Base-by-base conservation (phyloP, 2,797 vertebrate genomes). In the Atherinosoma microstoma region DNA sequence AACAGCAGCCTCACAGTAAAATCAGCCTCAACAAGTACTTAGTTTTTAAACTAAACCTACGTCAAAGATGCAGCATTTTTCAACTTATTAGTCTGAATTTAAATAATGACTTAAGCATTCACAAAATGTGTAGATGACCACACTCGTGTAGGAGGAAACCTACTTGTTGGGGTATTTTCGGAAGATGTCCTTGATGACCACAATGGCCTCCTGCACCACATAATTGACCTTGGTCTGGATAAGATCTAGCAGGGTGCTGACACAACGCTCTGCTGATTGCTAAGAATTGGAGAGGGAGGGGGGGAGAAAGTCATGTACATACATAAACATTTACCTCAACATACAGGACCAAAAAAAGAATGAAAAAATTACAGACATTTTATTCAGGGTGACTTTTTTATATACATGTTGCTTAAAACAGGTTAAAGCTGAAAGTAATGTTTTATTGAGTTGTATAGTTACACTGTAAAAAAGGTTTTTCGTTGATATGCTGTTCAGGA, bases 91-190 rank as follows among this genome's bases (percentile, higher is more conserved):
- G 5, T 30, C 16, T 40, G 20, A 32, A 36, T n/a, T 51, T 40
- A 16, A 57, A 59, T 2, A 32, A 40, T 1, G 24, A 30, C 67
- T 24, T 15, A 58, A 58, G 13, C 6, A 13, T 57, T 35, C 6
- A 27, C 6, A 66, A 32, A 58, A 62, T 34, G n/a, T 32, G 10
- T 24, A 49, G 3, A 60, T 20, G 1, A 40, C 0, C 1, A 36
- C 40, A 70, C 18, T 22, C 29, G 38, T 4, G 6, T 30, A 9
- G 4, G 4, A 34, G 22, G 18, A 63, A 68, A 94, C 97, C 0
- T 93, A 99, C 98, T 99, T 99, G 94, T 99, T 99, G 60, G 98
- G 98, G 92, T 99, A 99, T 85, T 99, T 99, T 91, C 98, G 96
- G 91, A 99, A 99, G 87, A 99, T 99, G 92, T 99, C 98, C 87